Evolutionary conservation across 1,140 invertebrate genomes (phyloP), one percentile per base, ranked within the genome.

Genomic region (Laupala kohalensis): DNA sequence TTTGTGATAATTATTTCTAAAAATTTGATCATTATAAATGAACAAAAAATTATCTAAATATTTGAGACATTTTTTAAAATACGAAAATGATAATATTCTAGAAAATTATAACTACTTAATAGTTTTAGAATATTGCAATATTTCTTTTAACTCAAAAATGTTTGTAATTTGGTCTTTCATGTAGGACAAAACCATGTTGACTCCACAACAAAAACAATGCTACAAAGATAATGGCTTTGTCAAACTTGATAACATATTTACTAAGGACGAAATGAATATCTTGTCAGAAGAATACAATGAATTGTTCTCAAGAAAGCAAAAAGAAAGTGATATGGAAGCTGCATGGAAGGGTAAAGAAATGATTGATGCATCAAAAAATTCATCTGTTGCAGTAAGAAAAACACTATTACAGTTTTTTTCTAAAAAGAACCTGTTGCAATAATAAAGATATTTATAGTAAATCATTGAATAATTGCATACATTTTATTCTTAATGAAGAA

Each of bases 161-260:
- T n/a, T n/a, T n/a, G n/a, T n/a, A n/a, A n/a, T n/a, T n/a, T n/a
- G n/a, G n/a, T n/a, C n/a, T n/a, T n/a, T n/a, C n/a, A n/a, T n/a
- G n/a, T n/a, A n/a, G n/a, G n/a, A n/a, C 19, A 53, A 9, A 53
- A 53, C 1, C 9, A 71, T 66, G 63, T n/a, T 85, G 37, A 82
- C 80, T 3, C 15, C 74, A 1, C 79, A 83, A 15, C 79, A 86
- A 75, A 82, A 81, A 30, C 67, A 82, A 69, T 85, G 80, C 72
- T 86, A 81, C 75, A 72, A 79, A 3, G 79, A 84, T 15, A 84
- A 86, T 77, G 84, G 84, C 19, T 86, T 79, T 69, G 77, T 86
- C 15, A 81, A 85, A 70, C 71, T 86, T 4, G 76, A 78, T 5
- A 79, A 79, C 30, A 76, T 86, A 27, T 83, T 81, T 73, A 78